A percentile compares a stretch with the other conserved stretches of the same genome.
Evolutionary conservation across 2,888 invertebrate species (phyloP).

Genomic region (Synergus itoensis): DNA sequence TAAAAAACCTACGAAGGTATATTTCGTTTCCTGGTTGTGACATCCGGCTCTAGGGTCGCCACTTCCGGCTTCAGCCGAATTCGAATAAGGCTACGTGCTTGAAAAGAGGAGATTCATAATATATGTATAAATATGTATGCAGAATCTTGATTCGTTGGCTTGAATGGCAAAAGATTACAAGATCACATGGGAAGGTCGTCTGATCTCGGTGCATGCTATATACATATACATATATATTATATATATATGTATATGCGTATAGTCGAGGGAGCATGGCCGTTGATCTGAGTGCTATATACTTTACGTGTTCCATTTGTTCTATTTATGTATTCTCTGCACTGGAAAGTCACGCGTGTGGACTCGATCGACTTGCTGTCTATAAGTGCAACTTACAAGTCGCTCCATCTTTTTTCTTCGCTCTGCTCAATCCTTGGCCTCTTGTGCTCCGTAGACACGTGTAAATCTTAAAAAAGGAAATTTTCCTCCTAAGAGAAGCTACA

Average conservation of each 20-base stretch:
- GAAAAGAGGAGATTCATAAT: conserved; percentile 28
- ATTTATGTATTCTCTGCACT: conserved; percentile 4
- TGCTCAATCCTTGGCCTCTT: not conserved
- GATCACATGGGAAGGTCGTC: conserved; percentile 30
- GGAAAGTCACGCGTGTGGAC: not conserved
- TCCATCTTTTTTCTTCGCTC: not conserved
- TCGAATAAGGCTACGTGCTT: conserved; percentile 27
- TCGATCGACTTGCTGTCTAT: conserved; percentile 6
- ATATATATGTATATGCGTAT: too few species aligned
- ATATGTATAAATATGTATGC: conserved; percentile 5
- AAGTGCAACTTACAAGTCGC: not conserved
- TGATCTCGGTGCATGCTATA: not conserved
- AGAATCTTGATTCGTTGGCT: conserved; percentile 18
- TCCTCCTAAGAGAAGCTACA: not conserved
- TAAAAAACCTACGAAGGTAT: conserved; percentile 18
- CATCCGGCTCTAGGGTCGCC: not conserved
- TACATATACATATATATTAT: too few species aligned
- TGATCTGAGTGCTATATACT: conserved; percentile 26
- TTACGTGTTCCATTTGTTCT: conserved; percentile 33
- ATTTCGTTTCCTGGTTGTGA: not conserved
- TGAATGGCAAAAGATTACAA: conserved; percentile 17
- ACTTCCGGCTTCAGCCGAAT: conserved; percentile 35
- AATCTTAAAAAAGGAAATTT: not conserved
- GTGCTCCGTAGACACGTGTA: not conserved
- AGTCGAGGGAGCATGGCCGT: conserved; percentile 26